Conservation (phyloP, 30 jellyfish, hydroid and myxozoan genomes). For the Turritopsis rubra region DNA sequence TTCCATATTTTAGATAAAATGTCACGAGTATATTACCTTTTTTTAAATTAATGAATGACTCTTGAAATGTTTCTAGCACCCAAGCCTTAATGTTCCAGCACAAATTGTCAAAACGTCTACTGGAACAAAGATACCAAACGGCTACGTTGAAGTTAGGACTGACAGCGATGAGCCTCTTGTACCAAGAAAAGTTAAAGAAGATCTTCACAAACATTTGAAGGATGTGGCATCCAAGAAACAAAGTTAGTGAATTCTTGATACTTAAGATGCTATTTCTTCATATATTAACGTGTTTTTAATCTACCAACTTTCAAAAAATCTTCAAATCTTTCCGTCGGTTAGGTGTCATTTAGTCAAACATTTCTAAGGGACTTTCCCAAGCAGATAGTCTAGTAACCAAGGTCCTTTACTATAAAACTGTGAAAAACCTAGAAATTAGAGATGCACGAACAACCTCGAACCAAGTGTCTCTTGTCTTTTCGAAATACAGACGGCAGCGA, state of each 20-base stretch:
- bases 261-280: neutral
- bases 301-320: neutral
- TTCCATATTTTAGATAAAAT: too few species aligned
- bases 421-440: too few species aligned
- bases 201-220: neutral
- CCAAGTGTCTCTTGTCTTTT: too few species aligned
- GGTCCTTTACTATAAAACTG: too few species aligned
- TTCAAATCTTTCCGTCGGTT: neutral
- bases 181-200: constrained; percentile 10
- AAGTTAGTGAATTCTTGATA: neutral
- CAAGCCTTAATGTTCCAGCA: constrained; percentile 1
- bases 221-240: neutral
- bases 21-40: too few species aligned
- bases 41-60: too few species aligned
- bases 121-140: neutral
- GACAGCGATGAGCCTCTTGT: neutral
- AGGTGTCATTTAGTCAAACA: too few species aligned
- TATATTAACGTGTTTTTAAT: neutral
- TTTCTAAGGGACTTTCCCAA: too few species aligned
- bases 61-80: constrained; percentile 2
- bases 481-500: too few species aligned
- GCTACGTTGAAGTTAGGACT: neutral
- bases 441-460: too few species aligned
- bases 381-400: too few species aligned
- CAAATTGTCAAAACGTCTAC: neutral